phyloP scores from a whole-genome alignment of 1,140 invertebrate species.

The Triops longicaudatus region DNA sequence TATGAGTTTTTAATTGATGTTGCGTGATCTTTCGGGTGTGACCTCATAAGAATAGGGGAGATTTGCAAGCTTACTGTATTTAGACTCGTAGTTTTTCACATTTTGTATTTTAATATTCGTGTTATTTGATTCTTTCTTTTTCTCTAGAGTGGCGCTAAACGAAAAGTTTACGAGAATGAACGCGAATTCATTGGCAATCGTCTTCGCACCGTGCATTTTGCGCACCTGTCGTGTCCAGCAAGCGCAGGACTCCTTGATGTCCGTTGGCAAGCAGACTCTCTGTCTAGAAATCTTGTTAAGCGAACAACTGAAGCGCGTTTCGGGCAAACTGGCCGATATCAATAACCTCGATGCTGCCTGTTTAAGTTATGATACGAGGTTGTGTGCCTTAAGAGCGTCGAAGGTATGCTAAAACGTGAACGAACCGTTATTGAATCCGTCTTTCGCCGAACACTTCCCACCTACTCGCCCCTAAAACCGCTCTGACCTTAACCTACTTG shows the following conservation, averaged over 20 bases:
- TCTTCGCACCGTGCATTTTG: constrained; percentile 89
- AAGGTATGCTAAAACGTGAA: constrained; percentile 45
- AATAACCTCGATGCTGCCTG: constrained; percentile 73
- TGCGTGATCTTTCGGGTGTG: too few relatives aligned
- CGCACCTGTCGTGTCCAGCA: constrained; percentile 73
- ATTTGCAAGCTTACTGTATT: too few relatives aligned
- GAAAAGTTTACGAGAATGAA: constrained; percentile 89
- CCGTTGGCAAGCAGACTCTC: constrained; percentile 66
- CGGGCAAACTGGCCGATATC: constrained; percentile 74
- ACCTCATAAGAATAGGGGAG: too few relatives aligned
- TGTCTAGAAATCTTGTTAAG: constrained; percentile 81
- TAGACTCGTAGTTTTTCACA: too few relatives aligned
- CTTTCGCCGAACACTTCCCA: too few relatives aligned
- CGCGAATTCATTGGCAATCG: constrained; percentile 79
- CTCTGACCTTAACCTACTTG: not conserved
- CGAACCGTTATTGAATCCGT: not conserved
- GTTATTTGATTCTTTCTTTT: too few relatives aligned
- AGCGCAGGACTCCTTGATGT: constrained; percentile 54
- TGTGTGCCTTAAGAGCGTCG: constrained; percentile 62
- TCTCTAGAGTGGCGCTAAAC: constrained; percentile 63
- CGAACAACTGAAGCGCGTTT: constrained; percentile 64
- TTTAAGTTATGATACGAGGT: constrained; percentile 61
- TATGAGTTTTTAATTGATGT: too few relatives aligned
- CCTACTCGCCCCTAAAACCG: constrained; percentile 17
- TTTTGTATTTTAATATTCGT: too few relatives aligned